Evolutionary conservation across 2,113 vertebrate species (phyloP).

Genomic region (Boulengeromyrus knoepffleri): DNA sequence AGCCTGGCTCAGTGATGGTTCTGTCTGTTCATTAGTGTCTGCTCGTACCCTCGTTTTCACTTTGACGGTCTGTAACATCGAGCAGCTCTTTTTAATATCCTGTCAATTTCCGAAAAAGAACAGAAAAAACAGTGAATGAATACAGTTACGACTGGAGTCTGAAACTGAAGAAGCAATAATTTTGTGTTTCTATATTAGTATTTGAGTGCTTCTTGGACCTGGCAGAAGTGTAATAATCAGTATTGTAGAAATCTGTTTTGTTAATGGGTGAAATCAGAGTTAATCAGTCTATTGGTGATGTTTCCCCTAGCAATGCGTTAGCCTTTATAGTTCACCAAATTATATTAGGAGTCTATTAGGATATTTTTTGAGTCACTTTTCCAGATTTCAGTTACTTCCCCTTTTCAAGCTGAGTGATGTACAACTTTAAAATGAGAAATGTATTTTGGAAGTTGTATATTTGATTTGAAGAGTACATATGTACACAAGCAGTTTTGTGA

Average conservation of each 20-base stretch:
- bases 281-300: not conserved
- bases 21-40: not conserved
- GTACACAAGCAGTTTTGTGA: slow-evolving; percentile 6
- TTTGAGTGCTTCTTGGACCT: slow-evolving; percentile 27
- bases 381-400: not conserved
- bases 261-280: not conserved
- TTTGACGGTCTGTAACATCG: not conserved
- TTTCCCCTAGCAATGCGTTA: not conserved
- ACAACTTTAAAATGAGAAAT: not conserved
- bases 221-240: slow-evolving; percentile 29
- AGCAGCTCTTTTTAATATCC: not conserved
- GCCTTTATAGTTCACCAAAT: not conserved
- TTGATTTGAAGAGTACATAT: not conserved
- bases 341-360: not conserved
- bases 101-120: not conserved
- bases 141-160: not conserved
- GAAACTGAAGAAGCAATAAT: not conserved
- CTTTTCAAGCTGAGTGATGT: not conserved
- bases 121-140: not conserved
- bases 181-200: slow-evolving; percentile 24
- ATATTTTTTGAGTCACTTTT: not conserved
- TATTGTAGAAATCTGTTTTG: slow-evolving; percentile 20
- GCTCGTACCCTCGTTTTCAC: not conserved
- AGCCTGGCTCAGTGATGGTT: not conserved
- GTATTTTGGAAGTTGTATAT: not conserved